Base-by-base conservation (phyloP, 2,797 vertebrate species). In the Diplodus sargus region DNA sequence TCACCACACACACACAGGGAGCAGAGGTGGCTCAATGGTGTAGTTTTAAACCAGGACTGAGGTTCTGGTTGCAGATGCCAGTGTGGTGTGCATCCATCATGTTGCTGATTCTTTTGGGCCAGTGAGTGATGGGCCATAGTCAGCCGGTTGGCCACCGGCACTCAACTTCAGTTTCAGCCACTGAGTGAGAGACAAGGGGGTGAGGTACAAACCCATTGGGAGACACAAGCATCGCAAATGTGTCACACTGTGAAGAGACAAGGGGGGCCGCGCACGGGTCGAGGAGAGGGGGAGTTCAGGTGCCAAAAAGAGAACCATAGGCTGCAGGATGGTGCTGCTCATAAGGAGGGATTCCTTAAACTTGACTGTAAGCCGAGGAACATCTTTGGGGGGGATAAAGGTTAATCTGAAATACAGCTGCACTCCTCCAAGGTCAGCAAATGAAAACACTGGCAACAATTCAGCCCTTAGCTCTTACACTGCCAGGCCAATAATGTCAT, bases 41-140 rank as follows among this genome's bases (percentile, higher is more conserved):
- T 70, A 65, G 72, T 76, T 84, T 82, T 86, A 87, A 78, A 85
- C 68, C 78, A 67, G 74, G 49, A 58, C 84, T 22, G 51, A 57
- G 86, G 85, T 86, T 91, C 86, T 91, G 80, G 85, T 90, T 87
- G 92, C 91, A 91, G 66, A 90, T 84, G 78, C 84, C 87, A 64
- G 49, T 3, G 4, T 30, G n/a, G 53, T 22, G 72, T 0, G 11
- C 85, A 92, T 92, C 82, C 85, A 89, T 92, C 90, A 89, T 66
- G 72, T 39, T 69, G 76, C 79, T 85, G 59, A 92, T 91, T 89
- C 86, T 89, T 85, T 59, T 61, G 68, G 81, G 70, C 76, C 79
- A 86, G 57, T 92, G 90, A 92, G 82, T 91, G 91, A 93, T 89
- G 86, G 87, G 73, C 61, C 67, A 51, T 18, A 18, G 85, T 85